Evolutionary conservation across 2,797 vertebrate species (phyloP).

Genomic region (Aplochiton taeniatus): DNA sequence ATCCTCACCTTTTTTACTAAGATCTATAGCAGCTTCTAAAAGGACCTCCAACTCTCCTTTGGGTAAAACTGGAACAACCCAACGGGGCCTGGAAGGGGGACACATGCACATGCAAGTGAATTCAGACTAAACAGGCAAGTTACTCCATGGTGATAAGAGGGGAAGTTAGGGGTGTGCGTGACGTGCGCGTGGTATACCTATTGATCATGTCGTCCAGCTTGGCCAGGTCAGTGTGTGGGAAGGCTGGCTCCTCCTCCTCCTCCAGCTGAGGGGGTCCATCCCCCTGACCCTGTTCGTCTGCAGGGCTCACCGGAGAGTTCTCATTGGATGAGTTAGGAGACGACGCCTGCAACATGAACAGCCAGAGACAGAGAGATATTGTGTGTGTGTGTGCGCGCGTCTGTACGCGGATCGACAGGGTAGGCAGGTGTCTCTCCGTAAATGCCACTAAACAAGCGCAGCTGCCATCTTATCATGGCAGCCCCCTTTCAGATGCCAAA

Average conservation of each 20-base stretch:
- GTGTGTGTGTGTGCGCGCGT: not conserved
- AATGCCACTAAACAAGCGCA: not conserved
- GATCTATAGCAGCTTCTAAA: conserved; percentile 99
- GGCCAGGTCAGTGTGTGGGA: conserved; percentile 98
- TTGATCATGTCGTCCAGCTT: conserved; percentile 99
- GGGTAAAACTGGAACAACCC: conserved; percentile 99
- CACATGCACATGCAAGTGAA: conserved; percentile 15
- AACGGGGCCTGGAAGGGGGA: conserved; percentile 86
- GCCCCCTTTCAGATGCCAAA: not conserved
- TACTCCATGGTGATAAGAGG: too few species aligned
- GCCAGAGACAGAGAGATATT: conserved; percentile 10
- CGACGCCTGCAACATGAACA: conserved; percentile 79
- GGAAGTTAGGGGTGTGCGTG: not conserved
- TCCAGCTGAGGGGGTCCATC: conserved; percentile 91
- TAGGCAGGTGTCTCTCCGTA: not conserved
- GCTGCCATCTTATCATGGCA: not conserved
- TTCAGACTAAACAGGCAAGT: not conserved
- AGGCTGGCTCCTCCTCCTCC: conserved; percentile 98
- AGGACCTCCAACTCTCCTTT: conserved; percentile 99
- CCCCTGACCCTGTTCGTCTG: conserved; percentile 91
- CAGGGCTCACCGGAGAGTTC: conserved; percentile 97
- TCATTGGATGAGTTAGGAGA: conserved; percentile 99
- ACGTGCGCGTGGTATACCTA: conserved; percentile 77
- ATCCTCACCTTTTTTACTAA: conserved; percentile 97
- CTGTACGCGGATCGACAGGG: not conserved